phyloP scores from a whole-genome alignment of 2,888 invertebrate genomes.

The Metacarcinus magister region DNA sequence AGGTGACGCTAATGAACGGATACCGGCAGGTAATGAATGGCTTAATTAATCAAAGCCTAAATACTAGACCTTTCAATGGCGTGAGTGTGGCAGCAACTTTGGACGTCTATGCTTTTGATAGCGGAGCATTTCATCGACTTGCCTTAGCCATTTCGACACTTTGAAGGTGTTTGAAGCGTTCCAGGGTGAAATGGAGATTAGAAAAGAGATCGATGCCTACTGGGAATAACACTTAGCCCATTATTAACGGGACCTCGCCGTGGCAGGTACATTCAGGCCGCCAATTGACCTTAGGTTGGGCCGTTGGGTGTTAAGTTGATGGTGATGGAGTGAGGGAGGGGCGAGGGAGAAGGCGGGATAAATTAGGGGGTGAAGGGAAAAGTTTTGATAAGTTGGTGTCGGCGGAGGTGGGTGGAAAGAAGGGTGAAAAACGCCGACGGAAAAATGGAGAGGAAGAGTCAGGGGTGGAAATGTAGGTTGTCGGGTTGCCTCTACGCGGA shows the following conservation, averaged over 20 bases:
- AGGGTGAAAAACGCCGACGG: background rate
- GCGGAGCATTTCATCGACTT: background rate
- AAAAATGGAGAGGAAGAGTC: background rate
- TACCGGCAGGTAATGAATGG: slow-evolving; percentile 27
- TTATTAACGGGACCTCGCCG: slow-evolving; percentile 7
- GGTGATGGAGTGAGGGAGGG: slow-evolving; percentile 33
- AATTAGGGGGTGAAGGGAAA: slow-evolving; percentile 45
- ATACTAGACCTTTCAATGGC: slow-evolving; percentile 45
- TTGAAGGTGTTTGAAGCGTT: slow-evolving; percentile 3
- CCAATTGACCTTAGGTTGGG: slow-evolving; percentile 41
- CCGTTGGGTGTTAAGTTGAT: slow-evolving; percentile 30
- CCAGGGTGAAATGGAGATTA: background rate
- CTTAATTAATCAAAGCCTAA: slow-evolving; percentile 44
- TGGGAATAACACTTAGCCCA: slow-evolving; percentile 35
- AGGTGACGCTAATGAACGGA: slow-evolving; percentile 48
- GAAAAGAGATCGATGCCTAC: slow-evolving; percentile 27
- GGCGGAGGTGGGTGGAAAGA: slow-evolving; percentile 12
- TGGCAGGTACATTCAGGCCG: background rate
- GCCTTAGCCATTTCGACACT: background rate
- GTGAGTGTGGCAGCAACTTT: background rate
- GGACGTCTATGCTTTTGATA: background rate
- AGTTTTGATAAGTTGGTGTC: slow-evolving; percentile 48
- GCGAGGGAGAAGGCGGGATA: slow-evolving; percentile 17
- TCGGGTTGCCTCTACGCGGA: background rate
- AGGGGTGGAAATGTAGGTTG: background rate